Evolutionary conservation across 2,888 invertebrate species (phyloP), one percentile per base, ranked within the genome.

Genomic region (Listrodromus nycthemerus): DNA sequence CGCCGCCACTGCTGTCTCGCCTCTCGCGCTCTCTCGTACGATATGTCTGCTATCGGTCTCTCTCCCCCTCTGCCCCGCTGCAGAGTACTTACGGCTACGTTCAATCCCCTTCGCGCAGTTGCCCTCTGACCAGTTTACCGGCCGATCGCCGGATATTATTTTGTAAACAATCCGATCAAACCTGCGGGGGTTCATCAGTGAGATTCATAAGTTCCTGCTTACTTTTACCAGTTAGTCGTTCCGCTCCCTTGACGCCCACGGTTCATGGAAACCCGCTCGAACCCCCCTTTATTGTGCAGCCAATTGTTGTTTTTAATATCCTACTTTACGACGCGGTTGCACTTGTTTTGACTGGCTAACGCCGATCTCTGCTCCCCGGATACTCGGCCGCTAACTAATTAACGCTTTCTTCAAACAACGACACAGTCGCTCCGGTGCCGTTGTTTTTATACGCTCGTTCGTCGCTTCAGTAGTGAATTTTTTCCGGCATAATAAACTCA

Each of bases 161-260:
- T 90, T 90, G 88, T 90, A 90, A 90, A 91, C 89, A 91, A 89
- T 86, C 83, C 78, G 78, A 80, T 74, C 41, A 33, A 66, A 61
- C 45, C 37, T 74, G 71, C 86, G 88, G 87, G 88, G 87, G 87
- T 89, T 91, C 87, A 90, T 90, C 91, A 88, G 88, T 87, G 89
- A 88, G 87, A 80, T 87, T 86, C 84, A 78, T 85, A 86, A 85
- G 85, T 89, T 88, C 86, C 84, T 87, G 78, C 86, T 89, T 89
- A 87, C 87, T 84, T 78, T 75, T 65, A 77, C 48, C 48, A 50
- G 66, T 30, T 67, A 27, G 48, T 63, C 48, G 27, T 33, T 24
- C 50, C 48, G 45, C 33, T 75, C 55, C 50, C 58, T 30, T 61
- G 45, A 58, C 6, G 7, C 1, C 10, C n/a, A 21, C 45, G 33